Conservation (phyloP, 2,113 vertebrate genomes). For the Prunella himalayana region DNA sequence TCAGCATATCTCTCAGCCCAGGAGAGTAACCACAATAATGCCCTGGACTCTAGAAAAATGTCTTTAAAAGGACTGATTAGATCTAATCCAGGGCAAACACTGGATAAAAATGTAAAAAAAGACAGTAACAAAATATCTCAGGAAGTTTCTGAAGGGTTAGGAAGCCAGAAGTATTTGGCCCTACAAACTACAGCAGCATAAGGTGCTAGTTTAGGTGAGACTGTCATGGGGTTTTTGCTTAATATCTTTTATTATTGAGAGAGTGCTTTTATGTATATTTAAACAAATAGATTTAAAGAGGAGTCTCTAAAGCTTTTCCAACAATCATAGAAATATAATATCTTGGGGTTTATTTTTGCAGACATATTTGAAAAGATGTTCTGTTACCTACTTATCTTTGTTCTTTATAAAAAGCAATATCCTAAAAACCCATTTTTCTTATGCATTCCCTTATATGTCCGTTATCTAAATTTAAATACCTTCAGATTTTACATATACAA, state of each 20-base stretch:
- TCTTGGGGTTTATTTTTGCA: background rate
- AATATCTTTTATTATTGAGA: background rate
- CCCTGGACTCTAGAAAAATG: background rate
- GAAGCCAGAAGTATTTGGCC: background rate
- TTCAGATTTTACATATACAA: background rate
- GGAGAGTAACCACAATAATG: background rate
- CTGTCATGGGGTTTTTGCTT: rapidly evolving
- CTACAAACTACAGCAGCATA: background rate
- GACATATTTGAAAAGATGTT: background rate
- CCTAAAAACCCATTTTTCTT: background rate
- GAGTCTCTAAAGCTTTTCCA: background rate
- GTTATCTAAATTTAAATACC: background rate
- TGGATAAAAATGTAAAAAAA: background rate
- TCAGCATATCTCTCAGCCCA: background rate
- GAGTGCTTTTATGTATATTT: background rate
- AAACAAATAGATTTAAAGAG: background rate
- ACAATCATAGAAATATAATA: background rate
- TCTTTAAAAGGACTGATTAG: background rate
- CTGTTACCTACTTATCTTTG: background rate
- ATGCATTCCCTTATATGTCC: background rate
- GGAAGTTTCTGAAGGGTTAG: background rate
- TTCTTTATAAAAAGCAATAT: background rate
- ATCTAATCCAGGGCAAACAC: background rate
- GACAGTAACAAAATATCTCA: background rate
- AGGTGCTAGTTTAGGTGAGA: background rate